phyloP scores from a whole-genome alignment of 2,113 vertebrate genomes.

The Archilochus colubris region DNA sequence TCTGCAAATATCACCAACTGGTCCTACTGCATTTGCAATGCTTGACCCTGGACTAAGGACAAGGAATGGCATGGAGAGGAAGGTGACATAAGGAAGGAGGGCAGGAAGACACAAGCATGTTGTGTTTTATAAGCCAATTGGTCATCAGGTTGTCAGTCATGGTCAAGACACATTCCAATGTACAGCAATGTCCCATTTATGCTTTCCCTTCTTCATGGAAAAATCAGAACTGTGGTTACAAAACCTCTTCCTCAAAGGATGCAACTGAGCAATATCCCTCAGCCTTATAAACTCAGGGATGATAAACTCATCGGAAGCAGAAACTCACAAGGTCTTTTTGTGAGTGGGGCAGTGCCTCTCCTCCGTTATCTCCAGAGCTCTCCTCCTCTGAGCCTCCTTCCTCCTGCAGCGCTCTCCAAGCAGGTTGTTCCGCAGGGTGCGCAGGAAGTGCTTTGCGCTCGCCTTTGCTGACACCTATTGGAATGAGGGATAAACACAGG shows the following conservation, averaged over 20 bases:
- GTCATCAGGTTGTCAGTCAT: neutral
- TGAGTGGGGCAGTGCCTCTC: neutral
- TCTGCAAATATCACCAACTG: neutral
- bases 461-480: slow-evolving; percentile 82
- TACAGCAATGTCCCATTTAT: neutral
- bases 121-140: neutral
- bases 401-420: slow-evolving; percentile 52
- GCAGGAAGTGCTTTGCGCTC: slow-evolving; percentile 74
- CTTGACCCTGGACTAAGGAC: neutral
- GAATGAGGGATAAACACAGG: neutral
- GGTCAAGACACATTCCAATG: neutral
- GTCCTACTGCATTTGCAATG: neutral
- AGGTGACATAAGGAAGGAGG: neutral
- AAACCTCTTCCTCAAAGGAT: neutral
- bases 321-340: slow-evolving; percentile 27
- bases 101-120: neutral
- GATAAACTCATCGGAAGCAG: neutral
- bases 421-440: slow-evolving; percentile 71
- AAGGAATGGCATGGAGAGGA: neutral
- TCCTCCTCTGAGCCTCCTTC: slow-evolving; percentile 63
- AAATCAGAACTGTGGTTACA: neutral
- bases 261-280: neutral
- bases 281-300: neutral
- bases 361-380: neutral
- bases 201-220: neutral